Evolutionary conservation across 2,797 vertebrate genomes (phyloP).

Genomic region (Anabas testudineus): DNA sequence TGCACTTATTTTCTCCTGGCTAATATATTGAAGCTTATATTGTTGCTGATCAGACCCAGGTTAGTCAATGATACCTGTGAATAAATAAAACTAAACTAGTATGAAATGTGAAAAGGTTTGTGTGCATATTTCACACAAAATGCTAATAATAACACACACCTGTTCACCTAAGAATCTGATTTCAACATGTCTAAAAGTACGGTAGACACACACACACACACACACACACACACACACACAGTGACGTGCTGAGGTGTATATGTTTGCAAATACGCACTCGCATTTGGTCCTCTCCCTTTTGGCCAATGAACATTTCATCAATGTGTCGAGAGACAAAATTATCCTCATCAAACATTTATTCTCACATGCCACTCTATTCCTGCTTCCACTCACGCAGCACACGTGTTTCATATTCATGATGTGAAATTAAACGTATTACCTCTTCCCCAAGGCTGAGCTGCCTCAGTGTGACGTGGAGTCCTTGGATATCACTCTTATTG

Average conservation of each 20-base stretch:
- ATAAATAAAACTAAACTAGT: constrained; percentile 1
- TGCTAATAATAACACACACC: too few relatives aligned
- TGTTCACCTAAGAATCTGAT: not conserved
- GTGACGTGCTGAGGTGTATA: not conserved
- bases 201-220: not conserved
- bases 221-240: not conserved
- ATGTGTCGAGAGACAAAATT: constrained; percentile 59
- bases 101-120: constrained; percentile 5
- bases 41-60: not conserved
- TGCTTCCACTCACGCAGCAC: constrained; percentile 30
- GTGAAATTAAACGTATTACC: constrained; percentile 22
- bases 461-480: not conserved
- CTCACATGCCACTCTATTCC: constrained; percentile 39
- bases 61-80: constrained; percentile 4
- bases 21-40: constrained; percentile 18
- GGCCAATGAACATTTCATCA: constrained; percentile 68
- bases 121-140: not conserved
- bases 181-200: not conserved
- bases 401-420: constrained; percentile 7
- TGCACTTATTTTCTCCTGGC: constrained; percentile 12
- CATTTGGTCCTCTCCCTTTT: constrained; percentile 18
- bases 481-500: not conserved
- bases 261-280: not conserved
- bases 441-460: not conserved
- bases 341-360: constrained; percentile 65